These are phyloP conservation scores for Eulithis testata DNA, from an alignment of 2,888 invertebrate genomes.

Conservation along the genomic window DNA sequence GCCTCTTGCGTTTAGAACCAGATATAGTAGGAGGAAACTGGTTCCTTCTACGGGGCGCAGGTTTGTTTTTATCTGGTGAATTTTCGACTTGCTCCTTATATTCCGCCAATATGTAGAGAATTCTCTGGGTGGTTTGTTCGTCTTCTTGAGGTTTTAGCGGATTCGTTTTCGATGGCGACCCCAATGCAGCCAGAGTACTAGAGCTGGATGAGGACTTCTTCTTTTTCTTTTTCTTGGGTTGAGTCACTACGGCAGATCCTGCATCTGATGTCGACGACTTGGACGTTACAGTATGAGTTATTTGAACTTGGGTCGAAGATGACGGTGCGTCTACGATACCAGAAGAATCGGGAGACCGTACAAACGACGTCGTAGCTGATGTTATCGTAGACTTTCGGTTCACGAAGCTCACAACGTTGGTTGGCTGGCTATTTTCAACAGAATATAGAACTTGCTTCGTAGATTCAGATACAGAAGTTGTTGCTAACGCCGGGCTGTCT, in stretches of 20 bases:
- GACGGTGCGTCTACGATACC: slow-evolving; percentile 67
- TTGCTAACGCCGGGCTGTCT: slow-evolving; percentile 52
- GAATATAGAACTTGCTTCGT: slow-evolving; percentile 75
- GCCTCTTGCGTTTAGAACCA: slow-evolving; percentile 88
- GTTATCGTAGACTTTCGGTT: slow-evolving; percentile 71
- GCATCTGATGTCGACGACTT: slow-evolving; percentile 57
- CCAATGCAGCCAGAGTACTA: slow-evolving; percentile 84
- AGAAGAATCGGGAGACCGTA: slow-evolving; percentile 75
- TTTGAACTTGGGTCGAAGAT: slow-evolving; percentile 64
- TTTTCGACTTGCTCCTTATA: slow-evolving; percentile 92
- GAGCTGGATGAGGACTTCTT: slow-evolving; percentile 84
- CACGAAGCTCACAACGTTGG: slow-evolving; percentile 71
- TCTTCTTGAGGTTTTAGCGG: slow-evolving; percentile 91
- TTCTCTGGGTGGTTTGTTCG: slow-evolving; percentile 91
- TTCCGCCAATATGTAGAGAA: slow-evolving; percentile 91
- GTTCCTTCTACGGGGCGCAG: slow-evolving; percentile 90
- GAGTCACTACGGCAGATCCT: slow-evolving; percentile 10
- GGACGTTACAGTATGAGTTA: slow-evolving; percentile 64
- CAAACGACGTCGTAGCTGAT: slow-evolving; percentile 66
- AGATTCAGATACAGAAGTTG: slow-evolving; percentile 56
- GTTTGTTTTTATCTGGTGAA: slow-evolving; percentile 93
- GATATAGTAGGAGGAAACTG: slow-evolving; percentile 88
- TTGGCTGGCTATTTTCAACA: slow-evolving; percentile 65
- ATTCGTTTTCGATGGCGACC: slow-evolving; percentile 83
- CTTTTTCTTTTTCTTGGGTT: slow-evolving; percentile 62